Conservation (phyloP, 2,113 vertebrate species). For the Malurus alboscapulatus region DNA sequence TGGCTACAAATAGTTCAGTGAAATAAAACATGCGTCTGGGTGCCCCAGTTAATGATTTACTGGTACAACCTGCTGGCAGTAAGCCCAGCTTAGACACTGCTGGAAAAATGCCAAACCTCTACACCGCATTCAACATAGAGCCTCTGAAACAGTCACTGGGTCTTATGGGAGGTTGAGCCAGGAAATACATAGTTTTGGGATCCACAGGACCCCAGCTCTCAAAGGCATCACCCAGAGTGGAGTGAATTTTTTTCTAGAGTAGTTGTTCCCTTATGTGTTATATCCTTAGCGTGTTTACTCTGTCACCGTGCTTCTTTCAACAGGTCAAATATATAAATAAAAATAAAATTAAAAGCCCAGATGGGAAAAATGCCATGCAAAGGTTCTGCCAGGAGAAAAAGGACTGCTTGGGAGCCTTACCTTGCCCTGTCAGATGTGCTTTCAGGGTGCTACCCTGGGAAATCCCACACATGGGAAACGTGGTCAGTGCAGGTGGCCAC, state of each 20-base stretch:
- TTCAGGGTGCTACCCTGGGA: not conserved
- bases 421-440: not conserved
- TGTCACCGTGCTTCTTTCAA: not conserved
- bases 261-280: not conserved
- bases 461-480: not conserved
- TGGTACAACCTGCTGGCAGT: not conserved
- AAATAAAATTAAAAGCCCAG: not conserved
- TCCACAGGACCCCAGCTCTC: not conserved
- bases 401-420: not conserved
- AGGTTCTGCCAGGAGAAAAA: not conserved
- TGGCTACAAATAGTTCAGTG: not conserved
- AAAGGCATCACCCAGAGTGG: not conserved
- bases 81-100: not conserved
- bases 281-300: not conserved
- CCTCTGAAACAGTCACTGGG: not conserved
- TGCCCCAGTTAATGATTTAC: not conserved
- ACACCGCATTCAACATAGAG: not conserved
- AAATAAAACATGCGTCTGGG: not conserved
- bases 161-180: not conserved
- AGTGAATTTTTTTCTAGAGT: not conserved
- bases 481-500: not conserved
- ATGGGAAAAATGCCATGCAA: not conserved
- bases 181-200: not conserved
- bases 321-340: not conserved
- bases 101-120: not conserved